Evolutionary conservation across 2,113 vertebrate genomes (phyloP), one percentile per base, ranked within the genome.

Genomic region (Toxotes jaculatrix): DNA sequence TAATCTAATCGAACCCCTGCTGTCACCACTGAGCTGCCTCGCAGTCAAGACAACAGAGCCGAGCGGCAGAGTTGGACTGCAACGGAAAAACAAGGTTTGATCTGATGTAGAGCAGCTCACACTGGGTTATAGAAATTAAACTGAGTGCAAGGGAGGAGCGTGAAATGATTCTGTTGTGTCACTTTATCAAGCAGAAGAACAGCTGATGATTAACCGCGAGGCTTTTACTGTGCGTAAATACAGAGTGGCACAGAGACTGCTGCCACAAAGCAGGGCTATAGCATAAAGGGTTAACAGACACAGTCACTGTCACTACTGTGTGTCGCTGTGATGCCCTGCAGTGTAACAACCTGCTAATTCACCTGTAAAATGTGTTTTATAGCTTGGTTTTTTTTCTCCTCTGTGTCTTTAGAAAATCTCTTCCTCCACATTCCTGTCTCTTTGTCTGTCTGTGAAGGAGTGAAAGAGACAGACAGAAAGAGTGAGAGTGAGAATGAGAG

Each of bases 1-100:
- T 81, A 47, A 90, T 88, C 83, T 86, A 76, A 90, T 83, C 55
- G 49, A 88, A 74, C 75, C 72, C 85, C 88, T 59, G 89, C 88
- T 84, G 89, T 86, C 79, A 66, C 73, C 66, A 75, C 75, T 38
- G 76, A 75, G 70, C 66, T 13, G 36, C 76, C 72, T 70, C 82
- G 6, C 73, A 64, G 61, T 75, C 62, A 38, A 72, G 80, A 88
- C 45, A 68, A 57, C 38, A 27, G 69, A 0, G 45, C 34, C 7
- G 60, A 36, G 62, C 75, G n/a, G 84, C 51, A 45, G 67, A 79
- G 63, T 23, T 1, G 10, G 31, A 65, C 11, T 19, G 49, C 6
- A 27, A 61, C 32, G 60, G 49, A 84, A 83, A 80, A 56, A 62
- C 10, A 9, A 27, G 27, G 27, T 21, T 32, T 72, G 27, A 27